Base-by-base conservation (phyloP, 2,888 invertebrate species). In the Resseliella maxima region DNA sequence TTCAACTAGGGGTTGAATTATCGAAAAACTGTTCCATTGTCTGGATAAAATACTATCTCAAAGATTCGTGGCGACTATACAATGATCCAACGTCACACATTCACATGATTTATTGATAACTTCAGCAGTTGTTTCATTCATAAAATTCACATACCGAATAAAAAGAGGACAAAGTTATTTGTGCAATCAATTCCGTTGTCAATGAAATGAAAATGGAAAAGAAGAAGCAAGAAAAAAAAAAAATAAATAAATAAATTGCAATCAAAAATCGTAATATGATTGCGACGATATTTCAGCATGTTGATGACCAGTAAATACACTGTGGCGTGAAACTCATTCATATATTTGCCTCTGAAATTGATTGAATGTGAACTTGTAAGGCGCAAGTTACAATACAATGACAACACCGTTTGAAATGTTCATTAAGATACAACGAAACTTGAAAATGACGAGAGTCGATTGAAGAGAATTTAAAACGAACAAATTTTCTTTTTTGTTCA, bases 251-350 rank as follows among this genome's bases (percentile, higher is more conserved):
- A 50, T 15, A 50, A 50, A 50, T 2, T 72, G 18, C 72, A 72
- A 31, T 18, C 72, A 72, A 31, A 72, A 72, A 24, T 24, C 59
- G n/a, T n/a, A 24, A 59, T 6, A 3, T 31, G 31, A 12, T 31
- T 18, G 72, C 31, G 31, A 31, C 72, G 31, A 72, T 31, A 15
- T 72, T 72, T 2, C 6, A 21, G 72, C 10, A 72, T 59, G 59
- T 0, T 59, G 59, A 12, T 72, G 72, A 72, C 72, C 72, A 72
- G 72, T 24, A 24, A 27, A 24, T 72, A 35, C 72, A 72, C 31
- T 72, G 72, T 72, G 72, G 72, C 72, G 72, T 72, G 72, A 72
- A 35, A 72, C 72, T 72, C 72, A 72, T 72, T 72, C 72, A 72
- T 72, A 72, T 15, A 72, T 72, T 59, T 31, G 59, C 59, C 24